phyloP scores from a whole-genome alignment of 2,888 invertebrate genomes.

The Pediacus dermestoides region DNA sequence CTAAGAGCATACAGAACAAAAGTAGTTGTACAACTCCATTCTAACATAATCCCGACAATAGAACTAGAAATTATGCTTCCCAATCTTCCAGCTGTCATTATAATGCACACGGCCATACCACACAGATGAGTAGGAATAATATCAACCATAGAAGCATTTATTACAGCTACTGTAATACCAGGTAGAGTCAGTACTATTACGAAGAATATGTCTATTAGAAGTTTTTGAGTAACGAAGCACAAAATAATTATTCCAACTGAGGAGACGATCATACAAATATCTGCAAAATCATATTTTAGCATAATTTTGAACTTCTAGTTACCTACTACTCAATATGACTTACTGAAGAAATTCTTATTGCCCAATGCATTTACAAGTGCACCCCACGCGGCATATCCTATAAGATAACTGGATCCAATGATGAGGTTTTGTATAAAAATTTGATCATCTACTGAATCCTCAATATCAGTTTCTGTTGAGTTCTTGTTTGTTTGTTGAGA shows the following conservation, averaged over 20 bases:
- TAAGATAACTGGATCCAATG: slow-evolving; percentile 23
- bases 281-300: slow-evolving; percentile 16
- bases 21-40: slow-evolving; percentile 20
- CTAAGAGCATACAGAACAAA: slow-evolving; percentile 19
- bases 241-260: slow-evolving; percentile 18
- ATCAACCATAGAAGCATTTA: slow-evolving; percentile 27
- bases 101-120: slow-evolving; percentile 20
- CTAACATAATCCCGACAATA: slow-evolving; percentile 21
- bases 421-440: slow-evolving; percentile 28
- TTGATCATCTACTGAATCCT: slow-evolving; percentile 9
- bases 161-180: slow-evolving; percentile 33
- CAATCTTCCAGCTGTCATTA: slow-evolving; percentile 21
- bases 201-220: slow-evolving; percentile 32
- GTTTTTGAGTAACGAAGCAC: slow-evolving; percentile 25
- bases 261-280: slow-evolving; percentile 21
- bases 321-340: background rate
- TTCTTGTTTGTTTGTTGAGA: slow-evolving; percentile 6
- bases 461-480: slow-evolving; percentile 1
- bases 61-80: slow-evolving; percentile 25
- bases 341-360: slow-evolving; percentile 22
- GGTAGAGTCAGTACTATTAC: slow-evolving; percentile 28
- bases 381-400: slow-evolving; percentile 19
- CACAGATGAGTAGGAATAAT: slow-evolving; percentile 23
- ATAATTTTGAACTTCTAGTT: background rate
- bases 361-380: slow-evolving; percentile 19